Evolutionary conservation across 2,888 invertebrate genomes (phyloP), one percentile per base, ranked within the genome.

Genomic region (Eudemis profundana): DNA sequence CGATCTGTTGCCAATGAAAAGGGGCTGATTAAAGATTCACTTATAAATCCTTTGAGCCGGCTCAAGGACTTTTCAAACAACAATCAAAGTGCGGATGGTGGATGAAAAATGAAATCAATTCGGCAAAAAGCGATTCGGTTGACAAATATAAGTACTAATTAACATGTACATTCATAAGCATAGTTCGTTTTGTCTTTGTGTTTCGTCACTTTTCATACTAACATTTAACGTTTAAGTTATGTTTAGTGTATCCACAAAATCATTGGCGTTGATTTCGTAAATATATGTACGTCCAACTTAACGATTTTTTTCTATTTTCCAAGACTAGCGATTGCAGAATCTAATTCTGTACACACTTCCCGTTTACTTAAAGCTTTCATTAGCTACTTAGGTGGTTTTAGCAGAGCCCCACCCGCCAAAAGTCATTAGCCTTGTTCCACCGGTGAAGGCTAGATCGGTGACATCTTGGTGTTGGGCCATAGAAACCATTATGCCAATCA

Each of bases 1-100:
- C 60, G 60, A 61, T 61, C 44, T 53, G 33, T 61, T 44, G 44
- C 61, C 61, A 53, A 46, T 61, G 61, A 61, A 61, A 44, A 61
- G 51, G 19, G 51, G 44, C 36, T 61, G 51, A 61, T 61, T 61
- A 42, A 33, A 61, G 50, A 61, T 61, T 61, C 53, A 50, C 59
- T 61, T 50, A 50, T 50, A 29, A 50, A 49, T 40, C 60, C 42
- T 61, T 50, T 50, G 50, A 50, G 40, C 14, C 15, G 49, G 59
- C 23, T 60, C 47, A 38, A 60, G 59, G 38, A 60, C 49, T 49
- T 27, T 38, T 49, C n/a, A 49, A 49, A 60, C 27, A 47, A 23
- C 59, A 60, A 49, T 49, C 38, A 60, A 38, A 46, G 14, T 57
- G 7, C 36, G 36, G 27, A 42, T 3, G 7, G 27, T 7, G 17